phyloP scores from a whole-genome alignment of 2,113 vertebrate genomes.

The Entelurus aequoreus region DNA sequence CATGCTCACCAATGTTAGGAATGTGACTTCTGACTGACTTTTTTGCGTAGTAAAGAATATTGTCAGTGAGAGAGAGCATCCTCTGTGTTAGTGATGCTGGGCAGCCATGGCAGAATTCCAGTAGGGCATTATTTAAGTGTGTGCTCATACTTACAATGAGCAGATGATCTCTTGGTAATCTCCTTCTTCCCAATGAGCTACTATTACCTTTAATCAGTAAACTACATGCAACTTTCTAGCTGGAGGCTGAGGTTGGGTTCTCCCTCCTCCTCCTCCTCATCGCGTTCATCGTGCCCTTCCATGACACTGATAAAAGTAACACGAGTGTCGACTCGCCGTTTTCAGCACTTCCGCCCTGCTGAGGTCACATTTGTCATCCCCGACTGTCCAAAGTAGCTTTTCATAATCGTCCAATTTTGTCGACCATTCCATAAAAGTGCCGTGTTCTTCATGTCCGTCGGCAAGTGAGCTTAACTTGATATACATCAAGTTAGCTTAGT shows the following conservation, averaged over 20 bases:
- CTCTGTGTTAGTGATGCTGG: not conserved
- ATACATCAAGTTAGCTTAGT: too few relatives aligned
- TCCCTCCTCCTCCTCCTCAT: not conserved
- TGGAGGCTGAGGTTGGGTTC: not conserved
- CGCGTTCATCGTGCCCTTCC: not conserved
- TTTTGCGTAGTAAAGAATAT: not conserved
- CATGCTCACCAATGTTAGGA: conserved; percentile 31
- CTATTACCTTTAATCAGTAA: not conserved
- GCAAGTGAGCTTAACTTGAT: too few relatives aligned
- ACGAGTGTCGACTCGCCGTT: too few relatives aligned
- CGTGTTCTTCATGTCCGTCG: too few relatives aligned
- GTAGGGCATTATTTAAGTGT: not conserved
- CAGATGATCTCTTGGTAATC: not conserved
- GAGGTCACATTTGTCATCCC: too few relatives aligned
- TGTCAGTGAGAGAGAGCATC: not conserved
- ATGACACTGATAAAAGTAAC: not conserved
- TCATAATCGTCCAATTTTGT: too few relatives aligned
- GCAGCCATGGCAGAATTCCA: not conserved
- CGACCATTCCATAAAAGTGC: too few relatives aligned
- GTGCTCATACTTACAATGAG: not conserved
- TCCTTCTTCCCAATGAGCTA: not conserved
- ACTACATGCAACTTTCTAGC: too few relatives aligned
- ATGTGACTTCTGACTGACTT: not conserved
- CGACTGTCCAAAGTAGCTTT: too few relatives aligned
- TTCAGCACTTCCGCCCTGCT: too few relatives aligned